Base-by-base conservation (phyloP, 2,113 vertebrate species). In the Erpornis zantholeuca region DNA sequence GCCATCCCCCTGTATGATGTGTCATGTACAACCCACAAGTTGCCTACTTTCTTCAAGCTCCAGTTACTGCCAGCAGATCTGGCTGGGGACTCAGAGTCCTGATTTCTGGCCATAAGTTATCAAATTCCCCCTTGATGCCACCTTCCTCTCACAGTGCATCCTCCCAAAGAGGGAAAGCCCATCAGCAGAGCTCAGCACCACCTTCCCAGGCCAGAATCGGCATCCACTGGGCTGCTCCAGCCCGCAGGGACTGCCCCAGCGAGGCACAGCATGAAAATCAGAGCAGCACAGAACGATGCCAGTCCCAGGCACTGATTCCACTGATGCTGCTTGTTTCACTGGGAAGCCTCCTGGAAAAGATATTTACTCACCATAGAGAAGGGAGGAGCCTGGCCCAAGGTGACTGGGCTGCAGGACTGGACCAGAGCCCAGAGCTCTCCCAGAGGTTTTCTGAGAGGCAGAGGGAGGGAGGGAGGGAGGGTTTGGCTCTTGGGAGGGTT, bases 341-440 rank as follows among this genome's bases (percentile, higher is more conserved):
- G 64, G 75, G 87, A 80, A 95, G 16, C 53, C 42, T 79, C 79
- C 36, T 52, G 42, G 63, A 54, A 76, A 66, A 81, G 64, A 3
- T 9, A 65, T 29, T 87, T 70, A 23, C 44, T 40, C 57, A 23
- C 24, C 44, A 10, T 3, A 11, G 47, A 88, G 52, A 27, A 68
- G 22, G 54, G 79, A 93, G 69, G 64, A 93, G 79, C 56, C 90
- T 71, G 76, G 90, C 53, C 82, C 88, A 92, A 95, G 92, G 82
- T 83, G 90, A 86, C 76, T 75, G 88, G 75, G 88, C 90, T 92
- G 88, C 90, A 90, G 94, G 45, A 35, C 90, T 96, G 92, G 94
- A 83, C 8, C 86, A 68, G n/a, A 94, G 94, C 96, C 90, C 90
- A 92, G 77, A 52, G 23, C 31, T 78, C 76, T 84, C 85, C 76